Base-by-base conservation (phyloP, 2,888 invertebrate genomes). In the Graphium colonna region DNA sequence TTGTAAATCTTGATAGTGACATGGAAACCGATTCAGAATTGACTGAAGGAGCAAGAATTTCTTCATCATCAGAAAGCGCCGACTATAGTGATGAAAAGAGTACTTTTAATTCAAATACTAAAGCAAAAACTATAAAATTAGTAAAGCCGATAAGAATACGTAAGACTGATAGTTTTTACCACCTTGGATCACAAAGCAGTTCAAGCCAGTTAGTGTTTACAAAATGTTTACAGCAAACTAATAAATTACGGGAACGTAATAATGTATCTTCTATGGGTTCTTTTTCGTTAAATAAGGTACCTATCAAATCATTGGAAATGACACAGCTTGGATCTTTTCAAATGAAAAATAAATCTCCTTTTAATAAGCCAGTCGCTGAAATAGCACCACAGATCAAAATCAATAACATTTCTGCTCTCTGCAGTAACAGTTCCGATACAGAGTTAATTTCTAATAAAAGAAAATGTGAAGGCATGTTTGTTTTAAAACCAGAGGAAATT, bases 401-500 rank as follows among this genome's bases (percentile, higher is more conserved):
- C 36, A 45, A 16, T 7, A 45, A 55, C 17, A 36, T 55, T 17
- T 45, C 41, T 17, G 45, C 54, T 1, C 13, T 55, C 13, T 46
- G 46, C 46, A 45, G 50, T 1, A 47, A 36, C 42, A 33, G 39
- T 16, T 36, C 52, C 17, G 10, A 7, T 12, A 12, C 2, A 3
- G 21, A 46, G 9, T 15, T 55, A 21, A 57, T 52, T 47, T 57
- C 47, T 52, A 41, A 55, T 28, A 51, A 55, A 12, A 4, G 36
- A 47, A 75, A 61, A 61, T 45, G 59, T 7, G 73, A 75, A 57
- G 63, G 75, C 1, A 84, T 87, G 84, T 73, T 78, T 56, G 65
- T 89, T 58, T 73, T 89, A 54, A 88, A 86, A 67, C 88, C 88
- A 0, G 87, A 87, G 66, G 82, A 89, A 75, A 88, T 89, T 26